Base-by-base conservation (phyloP, 92 coral and sea anemone genomes). In the Actinernus sp. region DNA sequence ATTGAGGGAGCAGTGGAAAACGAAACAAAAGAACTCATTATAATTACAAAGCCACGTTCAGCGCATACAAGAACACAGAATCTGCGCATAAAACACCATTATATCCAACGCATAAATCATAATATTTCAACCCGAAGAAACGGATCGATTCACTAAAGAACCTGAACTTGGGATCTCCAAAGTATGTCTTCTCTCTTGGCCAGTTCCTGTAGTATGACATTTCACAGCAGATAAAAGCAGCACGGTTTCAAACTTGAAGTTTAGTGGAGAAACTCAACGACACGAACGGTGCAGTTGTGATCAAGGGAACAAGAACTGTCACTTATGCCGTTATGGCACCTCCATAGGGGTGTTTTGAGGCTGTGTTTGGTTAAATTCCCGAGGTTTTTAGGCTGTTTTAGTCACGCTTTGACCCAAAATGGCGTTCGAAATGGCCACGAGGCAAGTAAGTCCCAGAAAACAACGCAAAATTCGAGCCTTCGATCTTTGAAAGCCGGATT, bases 11-110 rank as follows among this genome's bases (percentile, higher is more conserved):
- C 49, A 65, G 75, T 61, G 58, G 58, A 79, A 82, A 84, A 60
- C 55, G 74, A 66, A 59, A 67, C 78, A 83, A 83, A 77, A 57
- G 66, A 67, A 19, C 84, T 86, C 77, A 90, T 90, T 90, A 90
- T 84, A 90, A 90, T 90, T 67, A 90, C 97, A 90, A 90, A 80
- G 78, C 31, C 36, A 11, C 63, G 63, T 51, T 48, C 79, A 69
- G 73, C 73, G 81, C 78, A 72, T 80, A 73, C 66, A n/a, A 61
- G 25, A 36, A 30, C 4, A 31, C 36, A 1, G 12, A 39, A 45
- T 55, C 58, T 70, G 78, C 78, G 78, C 78, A 70, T 55, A 41
- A 44, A 46, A 70, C 45, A 62, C 44, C 12, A 3, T 8, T n/a
- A 23, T 73, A 53, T 61, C 64, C 80, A 53, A 60, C 55, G 18